phyloP scores from a whole-genome alignment of 1,140 invertebrate genomes.

The Apis dorsata region DNA sequence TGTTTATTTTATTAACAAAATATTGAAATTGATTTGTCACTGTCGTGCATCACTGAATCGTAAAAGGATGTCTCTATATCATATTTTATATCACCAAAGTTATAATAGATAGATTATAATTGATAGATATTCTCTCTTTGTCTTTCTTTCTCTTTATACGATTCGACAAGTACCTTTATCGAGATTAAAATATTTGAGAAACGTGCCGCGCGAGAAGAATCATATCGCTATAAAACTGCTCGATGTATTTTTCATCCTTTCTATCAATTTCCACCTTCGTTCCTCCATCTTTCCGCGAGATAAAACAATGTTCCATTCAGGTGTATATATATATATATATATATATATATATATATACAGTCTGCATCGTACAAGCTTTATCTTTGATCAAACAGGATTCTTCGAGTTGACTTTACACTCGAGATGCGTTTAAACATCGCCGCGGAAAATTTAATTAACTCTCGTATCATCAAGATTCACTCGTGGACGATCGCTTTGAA shows the following conservation, averaged over 20 bases:
- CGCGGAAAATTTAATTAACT: conserved; percentile 45
- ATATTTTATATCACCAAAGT: too few relatives aligned
- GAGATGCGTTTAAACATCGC: conserved; percentile 21
- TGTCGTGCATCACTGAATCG: too few relatives aligned
- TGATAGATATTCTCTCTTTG: too few relatives aligned
- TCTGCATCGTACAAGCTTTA: not conserved
- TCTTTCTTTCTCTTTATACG: too few relatives aligned
- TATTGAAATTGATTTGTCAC: too few relatives aligned
- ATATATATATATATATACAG: not conserved
- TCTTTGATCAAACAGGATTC: conserved; percentile 18
- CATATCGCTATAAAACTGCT: not conserved
- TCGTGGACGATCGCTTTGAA: conserved; percentile 34
- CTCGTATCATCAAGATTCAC: conserved; percentile 2
- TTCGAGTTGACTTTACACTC: not conserved
- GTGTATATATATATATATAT: too few relatives aligned
- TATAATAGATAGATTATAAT: too few relatives aligned
- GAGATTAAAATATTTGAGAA: not conserved
- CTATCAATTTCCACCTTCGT: not conserved
- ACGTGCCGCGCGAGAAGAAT: not conserved
- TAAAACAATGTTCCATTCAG: too few relatives aligned
- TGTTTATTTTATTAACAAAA: not conserved
- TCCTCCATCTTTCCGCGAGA: not conserved
- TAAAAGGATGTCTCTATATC: too few relatives aligned
- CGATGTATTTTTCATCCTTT: not conserved
- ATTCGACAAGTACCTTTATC: not conserved